Evolutionary conservation across 2,888 invertebrate genomes (phyloP).

Genomic region (Sinohyriopsis cumingii): DNA sequence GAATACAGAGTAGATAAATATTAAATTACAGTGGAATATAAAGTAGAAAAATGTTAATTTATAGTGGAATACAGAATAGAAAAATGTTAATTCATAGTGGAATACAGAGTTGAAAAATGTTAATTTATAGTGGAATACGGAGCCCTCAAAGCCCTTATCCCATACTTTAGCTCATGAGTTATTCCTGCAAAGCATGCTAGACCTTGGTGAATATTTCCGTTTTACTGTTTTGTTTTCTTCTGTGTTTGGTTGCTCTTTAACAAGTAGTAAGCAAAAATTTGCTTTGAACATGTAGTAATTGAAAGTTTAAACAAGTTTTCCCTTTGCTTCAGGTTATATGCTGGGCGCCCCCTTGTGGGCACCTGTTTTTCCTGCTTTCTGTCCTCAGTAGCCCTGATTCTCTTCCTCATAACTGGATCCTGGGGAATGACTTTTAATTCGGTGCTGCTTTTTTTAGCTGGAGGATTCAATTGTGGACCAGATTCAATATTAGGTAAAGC

Average conservation of each 20-base stretch:
- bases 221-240: neutral
- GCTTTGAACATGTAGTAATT: neutral
- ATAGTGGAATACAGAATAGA: no score
- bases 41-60: no score
- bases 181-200: neutral
- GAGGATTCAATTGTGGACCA: slow-evolving; percentile 73
- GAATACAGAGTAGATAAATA: no score
- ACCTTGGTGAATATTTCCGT: neutral
- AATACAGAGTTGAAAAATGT: no score
- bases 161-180: no score
- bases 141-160: no score
- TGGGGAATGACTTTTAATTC: slow-evolving; percentile 71
- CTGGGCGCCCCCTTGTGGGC: slow-evolving; percentile 67
- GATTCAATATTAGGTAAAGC: slow-evolving; percentile 70
- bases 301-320: neutral
- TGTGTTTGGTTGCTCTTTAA: no score
- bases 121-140: no score
- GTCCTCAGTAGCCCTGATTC: slow-evolving; percentile 67
- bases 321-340: slow-evolving; percentile 61
- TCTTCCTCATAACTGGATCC: slow-evolving; percentile 70
- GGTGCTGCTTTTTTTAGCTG: slow-evolving; percentile 71
- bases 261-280: neutral
- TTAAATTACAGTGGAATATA: no score
- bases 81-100: no score
- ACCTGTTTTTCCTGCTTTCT: slow-evolving; percentile 66